Evolutionary conservation across 2,888 invertebrate species (phyloP).

Genomic region (Dione juno): DNA sequence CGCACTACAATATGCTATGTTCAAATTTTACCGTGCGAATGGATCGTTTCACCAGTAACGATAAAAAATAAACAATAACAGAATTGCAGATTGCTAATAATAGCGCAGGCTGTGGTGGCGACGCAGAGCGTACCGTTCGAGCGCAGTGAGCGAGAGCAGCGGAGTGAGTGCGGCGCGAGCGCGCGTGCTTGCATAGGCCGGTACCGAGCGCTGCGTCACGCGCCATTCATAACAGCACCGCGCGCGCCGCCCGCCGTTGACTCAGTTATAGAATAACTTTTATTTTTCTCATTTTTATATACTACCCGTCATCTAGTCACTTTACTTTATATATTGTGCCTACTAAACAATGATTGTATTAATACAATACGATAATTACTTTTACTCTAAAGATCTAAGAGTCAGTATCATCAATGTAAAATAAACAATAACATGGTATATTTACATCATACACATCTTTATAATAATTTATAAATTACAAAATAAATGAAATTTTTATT

Average conservation of each 20-base stretch:
- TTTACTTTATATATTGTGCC: too few relatives aligned
- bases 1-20: background rate
- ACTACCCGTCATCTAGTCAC: too few relatives aligned
- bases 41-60: background rate
- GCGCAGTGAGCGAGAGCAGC: slow-evolving; percentile 55
- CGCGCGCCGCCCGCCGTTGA: slow-evolving; percentile 42
- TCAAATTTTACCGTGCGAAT: background rate
- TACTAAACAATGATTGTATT: too few relatives aligned
- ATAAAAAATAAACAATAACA: background rate
- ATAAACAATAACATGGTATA: too few relatives aligned
- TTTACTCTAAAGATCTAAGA: too few relatives aligned
- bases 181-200: slow-evolving; percentile 44
- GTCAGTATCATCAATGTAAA: too few relatives aligned
- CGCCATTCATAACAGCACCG: slow-evolving; percentile 46
- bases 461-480: too few relatives aligned
- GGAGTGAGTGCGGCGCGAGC: slow-evolving; percentile 48
- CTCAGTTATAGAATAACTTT: slow-evolving; percentile 10
- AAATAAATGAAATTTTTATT: too few relatives aligned
- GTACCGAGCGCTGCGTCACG: slow-evolving; percentile 47
- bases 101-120: slow-evolving; percentile 37
- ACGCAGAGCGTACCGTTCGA: slow-evolving; percentile 53
- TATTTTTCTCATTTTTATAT: background rate
- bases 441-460: too few relatives aligned
- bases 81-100: slow-evolving; percentile 29
- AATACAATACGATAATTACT: too few relatives aligned